Conservation (phyloP, 2,113 vertebrate species). For the Thymallus thymallus region DNA sequence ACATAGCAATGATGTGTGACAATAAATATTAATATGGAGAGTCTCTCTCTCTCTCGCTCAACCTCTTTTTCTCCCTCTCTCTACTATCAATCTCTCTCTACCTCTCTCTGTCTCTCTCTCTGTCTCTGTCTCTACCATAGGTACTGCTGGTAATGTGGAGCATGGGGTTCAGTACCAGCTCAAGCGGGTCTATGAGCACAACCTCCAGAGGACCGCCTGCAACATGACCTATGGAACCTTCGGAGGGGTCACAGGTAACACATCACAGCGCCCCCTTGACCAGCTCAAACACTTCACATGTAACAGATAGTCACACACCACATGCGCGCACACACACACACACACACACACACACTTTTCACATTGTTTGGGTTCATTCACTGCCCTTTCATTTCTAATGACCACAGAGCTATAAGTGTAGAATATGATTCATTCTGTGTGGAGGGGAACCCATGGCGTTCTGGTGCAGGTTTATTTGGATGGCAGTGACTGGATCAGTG, state of each 20-base stretch:
- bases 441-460: background rate
- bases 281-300: no score
- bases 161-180: slow-evolving; percentile 96
- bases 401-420: background rate
- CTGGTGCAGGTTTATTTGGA: slow-evolving; percentile 1
- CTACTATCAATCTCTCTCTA: background rate
- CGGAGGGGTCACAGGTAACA: slow-evolving; percentile 89
- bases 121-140: slow-evolving; percentile 53
- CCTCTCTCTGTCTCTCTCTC: background rate
- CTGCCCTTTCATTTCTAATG: background rate
- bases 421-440: background rate
- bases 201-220: slow-evolving; percentile 90
- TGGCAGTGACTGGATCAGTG: background rate
- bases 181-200: slow-evolving; percentile 92
- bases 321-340: slow-evolving; percentile 6
- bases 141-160: slow-evolving; percentile 88
- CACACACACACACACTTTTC: slow-evolving; percentile 7
- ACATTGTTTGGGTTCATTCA: background rate
- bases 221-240: slow-evolving; percentile 95
- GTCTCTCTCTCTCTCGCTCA: background rate
- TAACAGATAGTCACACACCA: background rate
- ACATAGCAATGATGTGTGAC: no score
- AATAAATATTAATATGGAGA: background rate
- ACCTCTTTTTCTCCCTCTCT: no score
- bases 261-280: no score